A percentile compares a stretch with the other conserved stretches of the same genome.
phyloP scores from a whole-genome alignment of 2,113 vertebrate genomes.

The Ondatra zibethicus region DNA sequence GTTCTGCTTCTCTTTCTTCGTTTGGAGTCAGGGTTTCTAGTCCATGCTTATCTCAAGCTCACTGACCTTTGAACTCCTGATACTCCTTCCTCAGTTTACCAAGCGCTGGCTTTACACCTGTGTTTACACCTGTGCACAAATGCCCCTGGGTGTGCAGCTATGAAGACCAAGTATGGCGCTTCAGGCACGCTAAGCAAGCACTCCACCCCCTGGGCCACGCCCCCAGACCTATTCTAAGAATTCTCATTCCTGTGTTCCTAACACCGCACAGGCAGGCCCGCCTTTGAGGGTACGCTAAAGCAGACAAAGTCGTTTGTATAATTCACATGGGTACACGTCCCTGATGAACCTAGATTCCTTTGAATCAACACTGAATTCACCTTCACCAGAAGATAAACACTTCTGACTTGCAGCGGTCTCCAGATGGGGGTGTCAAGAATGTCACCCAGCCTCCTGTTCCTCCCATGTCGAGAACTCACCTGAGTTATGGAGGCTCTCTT shows the following conservation, averaged over 20 bases:
- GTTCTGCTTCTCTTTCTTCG: background rate
- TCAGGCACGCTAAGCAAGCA: background rate
- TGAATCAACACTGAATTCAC: background rate
- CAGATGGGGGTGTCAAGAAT: background rate
- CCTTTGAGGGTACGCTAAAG: background rate
- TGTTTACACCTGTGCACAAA: background rate
- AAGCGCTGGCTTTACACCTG: background rate
- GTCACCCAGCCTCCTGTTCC: accelerated
- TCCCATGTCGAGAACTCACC: slow-evolving; percentile 82
- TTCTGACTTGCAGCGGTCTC: accelerated
- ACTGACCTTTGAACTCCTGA: background rate
- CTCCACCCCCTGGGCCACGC: background rate
- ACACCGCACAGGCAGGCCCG: no score
- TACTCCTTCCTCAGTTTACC: background rate
- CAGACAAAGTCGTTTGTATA: accelerated
- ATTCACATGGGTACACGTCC: background rate
- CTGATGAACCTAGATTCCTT: background rate
- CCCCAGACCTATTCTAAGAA: background rate
- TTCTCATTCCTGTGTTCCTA: background rate
- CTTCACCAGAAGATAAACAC: background rate
- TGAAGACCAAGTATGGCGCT: background rate
- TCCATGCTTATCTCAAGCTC: background rate
- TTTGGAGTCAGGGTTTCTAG: background rate
- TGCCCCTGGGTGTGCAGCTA: background rate
- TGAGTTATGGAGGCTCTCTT: slow-evolving; percentile 93